Evolutionary conservation across 1,140 invertebrate species (phyloP), one percentile per base, ranked within the genome.

Genomic region (Scaptodrosophila lebanonensis): DNA sequence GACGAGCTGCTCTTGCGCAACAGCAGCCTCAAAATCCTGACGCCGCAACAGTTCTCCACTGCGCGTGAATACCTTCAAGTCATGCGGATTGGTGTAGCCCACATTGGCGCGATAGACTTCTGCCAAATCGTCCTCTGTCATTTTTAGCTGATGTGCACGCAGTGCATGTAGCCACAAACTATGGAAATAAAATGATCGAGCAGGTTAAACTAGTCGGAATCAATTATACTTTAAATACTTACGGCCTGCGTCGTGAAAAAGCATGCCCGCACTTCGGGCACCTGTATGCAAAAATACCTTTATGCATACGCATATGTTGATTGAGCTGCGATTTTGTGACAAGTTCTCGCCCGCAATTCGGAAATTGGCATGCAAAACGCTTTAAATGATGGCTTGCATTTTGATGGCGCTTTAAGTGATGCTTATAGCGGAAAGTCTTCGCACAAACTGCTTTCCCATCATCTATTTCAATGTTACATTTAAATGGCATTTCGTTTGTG

Each of bases 391-490:
- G 83, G 0, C 59, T 47, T 0, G 67, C 61, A 13, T 77, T 85
- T 39, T 71, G 68, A 61, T 85, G 83, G 1, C 83, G 54, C 16
- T 77, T 66, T 20, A 85, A 22, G 33, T 85, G 83, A 45, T 82
- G 71, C n/a, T 75, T 66, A 29, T 66, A 85, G 12, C 50, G 66
- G 16, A 85, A 85, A 5, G 59, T 66, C 45, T 83, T 83, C 0
- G 15, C 17, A 39, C 83, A 85, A 4, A 61, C 69, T n/a, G n/a
- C n/a, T n/a, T n/a, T n/a, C n/a, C n/a, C n/a, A n/a, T n/a, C n/a
- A n/a, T n/a, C n/a, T n/a, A n/a, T n/a, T 38, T 63, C 40, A 0
- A 67, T 6, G 0, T 44, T 49, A 13, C 83, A 85, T 5, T 54
- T 63, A 0, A 83, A 42, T 0, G 53, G 25, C 27, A 52, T 54